Conservation (phyloP, 2,113 vertebrate genomes). For the Bos taurus region DNA sequence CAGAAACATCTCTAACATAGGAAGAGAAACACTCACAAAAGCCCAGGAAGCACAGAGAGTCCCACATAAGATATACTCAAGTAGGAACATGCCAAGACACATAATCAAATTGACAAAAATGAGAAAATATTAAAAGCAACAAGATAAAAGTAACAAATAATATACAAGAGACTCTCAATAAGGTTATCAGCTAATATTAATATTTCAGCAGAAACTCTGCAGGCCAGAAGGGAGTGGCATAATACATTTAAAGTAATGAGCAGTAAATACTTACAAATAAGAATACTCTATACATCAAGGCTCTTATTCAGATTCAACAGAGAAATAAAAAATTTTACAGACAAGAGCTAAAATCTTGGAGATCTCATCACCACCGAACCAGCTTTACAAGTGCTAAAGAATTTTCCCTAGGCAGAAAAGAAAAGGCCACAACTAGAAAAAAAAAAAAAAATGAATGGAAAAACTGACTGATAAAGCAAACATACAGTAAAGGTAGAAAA, state of each 20-base stretch:
- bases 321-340: neutral
- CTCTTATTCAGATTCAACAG: neutral
- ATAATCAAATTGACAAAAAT: neutral
- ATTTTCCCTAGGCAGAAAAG: neutral
- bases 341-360: neutral
- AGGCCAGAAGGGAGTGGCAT: neutral
- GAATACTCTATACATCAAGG: neutral
- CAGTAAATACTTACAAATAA: neutral
- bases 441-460: neutral
- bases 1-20: neutral
- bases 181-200: neutral
- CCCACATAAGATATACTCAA: neutral
- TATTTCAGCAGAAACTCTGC: neutral
- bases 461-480: neutral
- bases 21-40: neutral
- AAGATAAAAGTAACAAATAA: neutral
- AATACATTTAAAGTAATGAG: neutral
- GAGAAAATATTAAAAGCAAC: neutral
- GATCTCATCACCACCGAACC: neutral
- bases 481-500: neutral
- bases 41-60: neutral
- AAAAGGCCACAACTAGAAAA: neutral
- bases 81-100: neutral
- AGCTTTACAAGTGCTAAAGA: neutral
- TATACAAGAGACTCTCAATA: neutral